Evolutionary conservation across 2,113 vertebrate species (phyloP), one percentile per base, ranked within the genome.

Genomic region (Motacilla tschutschensis): DNA sequence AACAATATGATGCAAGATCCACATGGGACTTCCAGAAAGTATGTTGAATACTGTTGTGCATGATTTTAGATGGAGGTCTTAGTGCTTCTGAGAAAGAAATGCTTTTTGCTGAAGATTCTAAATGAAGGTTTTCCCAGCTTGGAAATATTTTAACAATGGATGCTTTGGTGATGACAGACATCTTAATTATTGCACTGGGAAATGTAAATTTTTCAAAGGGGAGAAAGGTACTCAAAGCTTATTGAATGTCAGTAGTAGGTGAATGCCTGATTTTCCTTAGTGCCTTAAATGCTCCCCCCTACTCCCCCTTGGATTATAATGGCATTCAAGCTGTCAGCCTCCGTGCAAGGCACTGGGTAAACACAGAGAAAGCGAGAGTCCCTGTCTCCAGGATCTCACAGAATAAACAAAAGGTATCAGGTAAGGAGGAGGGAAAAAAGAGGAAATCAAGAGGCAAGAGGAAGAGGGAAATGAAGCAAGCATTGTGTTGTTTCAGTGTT

Each of bases 161-260:
- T 85, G 48, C 67, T 90, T 92, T 79, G 57, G 33, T 77, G 46
- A 60, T 71, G 90, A 87, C 53, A 79, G 79, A 40, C 79, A 78
- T 78, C 60, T 80, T 87, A 83, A 93, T 93, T 87, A 86, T 31
- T 86, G 44, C 62, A 70, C 60, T 73, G 69, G 43, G 40, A 83
- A 70, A 83, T 76, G 58, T 12, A 76, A 71, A 74, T 74, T 84
- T 77, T 88, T 89, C 41, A 22, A 60, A 80, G 48, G n/a, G 48
- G 33, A 86, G 47, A 70, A 91, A 77, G 83, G 44, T 88, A 66
- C 60, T 81, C 69, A 31, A 66, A 82, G 29, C 60, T 57, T 67
- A 50, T 33, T 75, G 53, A 90, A 85, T 46, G 69, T 47, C 69
- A 85, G 1, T 54, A 53, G 48, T 44, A 84, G 64, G 44, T 87